Evolutionary conservation across 2,797 vertebrate genomes (phyloP).

Genomic region (Jordanella pulchra): DNA sequence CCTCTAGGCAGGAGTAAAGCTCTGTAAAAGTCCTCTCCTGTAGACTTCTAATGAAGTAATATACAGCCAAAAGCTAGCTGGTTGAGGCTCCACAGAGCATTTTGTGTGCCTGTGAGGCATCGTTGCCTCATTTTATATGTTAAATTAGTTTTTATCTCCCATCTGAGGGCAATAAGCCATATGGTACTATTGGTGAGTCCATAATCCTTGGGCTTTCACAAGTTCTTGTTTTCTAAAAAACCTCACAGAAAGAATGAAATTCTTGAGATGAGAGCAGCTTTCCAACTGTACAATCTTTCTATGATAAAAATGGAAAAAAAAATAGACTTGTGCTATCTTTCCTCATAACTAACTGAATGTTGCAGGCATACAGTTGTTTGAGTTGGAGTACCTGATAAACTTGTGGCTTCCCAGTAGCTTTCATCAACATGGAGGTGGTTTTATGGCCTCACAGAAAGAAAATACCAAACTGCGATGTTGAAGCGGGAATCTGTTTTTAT

Average conservation of each 20-base stretch:
- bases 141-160: constrained; percentile 64
- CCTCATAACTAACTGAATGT: constrained; percentile 38
- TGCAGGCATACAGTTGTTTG: constrained; percentile 46
- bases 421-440: constrained; percentile 45
- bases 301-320: constrained; percentile 21
- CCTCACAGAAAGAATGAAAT: constrained; percentile 12
- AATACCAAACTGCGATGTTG: constrained; percentile 9
- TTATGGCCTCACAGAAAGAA: constrained; percentile 26
- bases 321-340: constrained; percentile 25
- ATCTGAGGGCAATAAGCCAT: constrained; percentile 61
- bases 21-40: constrained; percentile 43
- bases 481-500: neutral
- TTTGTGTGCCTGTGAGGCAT: constrained; percentile 32
- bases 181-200: constrained; percentile 60
- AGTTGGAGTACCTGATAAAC: constrained; percentile 50
- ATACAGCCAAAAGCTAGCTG: constrained; percentile 39
- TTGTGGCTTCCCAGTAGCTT: constrained; percentile 31
- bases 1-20: constrained; percentile 30
- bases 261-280: constrained; percentile 13
- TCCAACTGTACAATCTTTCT: constrained; percentile 18
- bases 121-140: constrained; percentile 51
- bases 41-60: constrained; percentile 54
- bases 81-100: constrained; percentile 33
- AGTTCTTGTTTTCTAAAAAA: constrained; percentile 36
- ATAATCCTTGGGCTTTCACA: constrained; percentile 53